A percentile compares a stretch with the other conserved stretches of the same genome.
Evolutionary conservation across 2,113 vertebrate genomes (phyloP).

Genomic region (Dinomys branickii): DNA sequence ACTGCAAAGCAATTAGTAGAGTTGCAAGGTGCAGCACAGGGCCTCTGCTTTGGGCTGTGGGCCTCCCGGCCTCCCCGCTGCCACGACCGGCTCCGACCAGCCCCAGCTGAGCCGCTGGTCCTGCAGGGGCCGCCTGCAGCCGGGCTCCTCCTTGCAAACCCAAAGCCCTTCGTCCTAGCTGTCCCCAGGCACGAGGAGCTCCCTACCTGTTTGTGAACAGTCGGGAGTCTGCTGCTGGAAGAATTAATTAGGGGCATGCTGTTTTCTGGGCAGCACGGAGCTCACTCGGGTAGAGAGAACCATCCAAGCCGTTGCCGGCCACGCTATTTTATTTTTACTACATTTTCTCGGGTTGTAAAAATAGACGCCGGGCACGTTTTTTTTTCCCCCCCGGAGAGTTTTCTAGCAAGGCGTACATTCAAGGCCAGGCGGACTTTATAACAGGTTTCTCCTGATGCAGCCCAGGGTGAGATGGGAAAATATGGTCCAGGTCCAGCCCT

Average conservation of each 20-base stretch:
- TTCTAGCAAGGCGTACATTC: slow-evolving; percentile 76
- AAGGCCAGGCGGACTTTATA: slow-evolving; percentile 67
- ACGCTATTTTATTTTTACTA: slow-evolving; percentile 86
- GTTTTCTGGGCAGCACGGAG: slow-evolving; percentile 77
- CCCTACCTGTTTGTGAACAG: slow-evolving; percentile 76
- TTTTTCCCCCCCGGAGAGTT: slow-evolving; percentile 75
- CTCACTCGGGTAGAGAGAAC: slow-evolving; percentile 79
- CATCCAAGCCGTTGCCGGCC: slow-evolving; percentile 81
- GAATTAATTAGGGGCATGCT: slow-evolving; percentile 85
- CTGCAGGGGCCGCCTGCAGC: slow-evolving; percentile 56
- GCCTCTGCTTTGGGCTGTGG: background rate
- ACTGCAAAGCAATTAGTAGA: slow-evolving; percentile 68
- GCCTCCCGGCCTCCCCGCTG: background rate
- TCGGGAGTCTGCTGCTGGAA: slow-evolving; percentile 79
- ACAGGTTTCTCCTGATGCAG: slow-evolving; percentile 72
- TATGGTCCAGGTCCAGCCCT: slow-evolving; percentile 36
- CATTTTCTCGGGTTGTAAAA: slow-evolving; percentile 86
- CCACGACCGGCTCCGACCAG: background rate
- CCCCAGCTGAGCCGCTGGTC: background rate
- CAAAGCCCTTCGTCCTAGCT: background rate
- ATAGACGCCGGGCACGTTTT: slow-evolving; percentile 85
- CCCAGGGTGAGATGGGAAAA: slow-evolving; percentile 52
- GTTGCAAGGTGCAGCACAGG: slow-evolving; percentile 11
- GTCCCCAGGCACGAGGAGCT: slow-evolving; percentile 3
- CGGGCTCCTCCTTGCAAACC: background rate